Conservation (phyloP, 1,140 invertebrate genomes). For the Camponotus pennsylvanicus region DNA sequence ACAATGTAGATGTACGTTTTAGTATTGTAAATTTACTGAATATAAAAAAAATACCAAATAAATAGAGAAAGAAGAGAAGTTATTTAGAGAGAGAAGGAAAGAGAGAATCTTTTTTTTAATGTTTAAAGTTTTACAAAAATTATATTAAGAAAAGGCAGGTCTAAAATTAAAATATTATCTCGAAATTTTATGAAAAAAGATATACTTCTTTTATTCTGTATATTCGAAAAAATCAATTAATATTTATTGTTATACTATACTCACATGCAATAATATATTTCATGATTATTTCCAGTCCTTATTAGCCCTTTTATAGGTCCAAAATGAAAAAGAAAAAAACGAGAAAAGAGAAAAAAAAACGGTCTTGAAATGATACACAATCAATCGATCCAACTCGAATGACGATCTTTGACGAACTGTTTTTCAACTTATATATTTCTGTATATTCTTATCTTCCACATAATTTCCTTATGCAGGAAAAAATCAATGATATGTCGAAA, state of each 20-base stretch:
- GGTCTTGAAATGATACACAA: not conserved
- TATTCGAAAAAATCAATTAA: not conserved
- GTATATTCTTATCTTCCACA: conserved; percentile 22
- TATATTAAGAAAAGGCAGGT: not conserved
- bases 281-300: not conserved
- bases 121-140: not conserved
- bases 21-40: not conserved
- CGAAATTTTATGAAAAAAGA: not conserved
- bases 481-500: not conserved
- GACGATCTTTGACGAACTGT: not conserved
- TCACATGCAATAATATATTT: conserved; percentile 33
- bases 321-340: not conserved
- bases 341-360: not conserved
- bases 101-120: not conserved
- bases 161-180: not conserved
- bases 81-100: no score
- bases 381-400: not conserved
- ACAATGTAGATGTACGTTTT: not conserved
- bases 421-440: not conserved
- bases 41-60: not conserved
- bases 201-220: not conserved
- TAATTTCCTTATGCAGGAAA: conserved; percentile 39
- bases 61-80: not conserved
- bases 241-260: not conserved
- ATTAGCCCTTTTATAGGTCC: no score